A percentile compares a stretch with the other conserved stretches of the same genome.
Evolutionary conservation across 2,888 invertebrate genomes (phyloP).

Genomic region (Electrophaes corylata): DNA sequence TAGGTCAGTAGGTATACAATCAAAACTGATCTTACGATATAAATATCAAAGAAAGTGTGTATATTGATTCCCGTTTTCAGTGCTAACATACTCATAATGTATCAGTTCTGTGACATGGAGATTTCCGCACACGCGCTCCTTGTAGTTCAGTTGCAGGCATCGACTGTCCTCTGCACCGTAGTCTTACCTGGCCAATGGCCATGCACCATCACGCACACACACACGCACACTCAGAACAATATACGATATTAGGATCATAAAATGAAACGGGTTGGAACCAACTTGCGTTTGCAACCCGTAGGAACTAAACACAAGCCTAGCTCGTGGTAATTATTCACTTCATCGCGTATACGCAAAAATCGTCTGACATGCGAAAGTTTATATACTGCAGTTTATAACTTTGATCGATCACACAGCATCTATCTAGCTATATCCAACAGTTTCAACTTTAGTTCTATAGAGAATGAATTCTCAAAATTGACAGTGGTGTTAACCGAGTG

Average conservation of each 20-base stretch:
- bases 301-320: conserved; percentile 82
- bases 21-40: conserved; percentile 33
- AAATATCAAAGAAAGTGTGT: conserved; percentile 33
- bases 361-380: conserved; percentile 51
- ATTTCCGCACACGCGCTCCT: conserved; percentile 16
- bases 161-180: conserved; percentile 16
- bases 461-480: conserved; percentile 57
- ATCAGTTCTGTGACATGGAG: conserved; percentile 25
- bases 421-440: conserved; percentile 21
- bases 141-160: conserved; percentile 17
- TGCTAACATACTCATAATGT: conserved; percentile 34
- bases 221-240: conserved; percentile 22
- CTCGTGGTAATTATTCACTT: conserved; percentile 66
- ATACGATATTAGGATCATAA: conserved; percentile 37
- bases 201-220: conserved; percentile 23
- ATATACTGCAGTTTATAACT: conserved; percentile 54
- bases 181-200: conserved; percentile 8
- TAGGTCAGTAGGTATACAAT: conserved; percentile 37
- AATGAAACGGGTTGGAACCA: conserved; percentile 49
- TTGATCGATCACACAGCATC: conserved; percentile 33
- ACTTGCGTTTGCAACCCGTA: conserved; percentile 66
- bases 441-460: conserved; percentile 53
- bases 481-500: conserved; percentile 46
- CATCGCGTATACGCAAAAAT: conserved; percentile 59
- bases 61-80: conserved; percentile 42